Base-by-base conservation (phyloP, 2,113 vertebrate species). In the Periophthalmus modestus region DNA sequence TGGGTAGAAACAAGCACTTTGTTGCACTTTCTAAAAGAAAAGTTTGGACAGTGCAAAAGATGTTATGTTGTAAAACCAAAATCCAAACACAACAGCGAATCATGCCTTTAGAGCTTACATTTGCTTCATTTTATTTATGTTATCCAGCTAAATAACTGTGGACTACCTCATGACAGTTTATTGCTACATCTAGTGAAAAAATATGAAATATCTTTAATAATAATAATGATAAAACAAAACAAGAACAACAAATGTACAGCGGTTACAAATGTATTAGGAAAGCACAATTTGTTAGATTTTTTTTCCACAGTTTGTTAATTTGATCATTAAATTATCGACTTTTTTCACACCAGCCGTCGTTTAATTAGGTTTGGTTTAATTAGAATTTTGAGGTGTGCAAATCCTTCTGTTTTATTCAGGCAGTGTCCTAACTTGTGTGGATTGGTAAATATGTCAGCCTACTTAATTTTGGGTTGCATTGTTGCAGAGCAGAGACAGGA, bases 401-500 rank as follows among this genome's bases (percentile, higher is more conserved):
- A 62, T 62, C 24, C 14, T 34, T 19, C 58, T 34, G 13, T 34
- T 61, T 34, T 34, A 18, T 34, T 62, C 15, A 62, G 14, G 6
- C 28, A 7, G 59, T 18, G 59, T 34, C 28, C 59, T 34, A 34
- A 34, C 15, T 62, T 34, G 7, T 18, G 15, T 34, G 24, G 24
- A 34, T 62, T 62, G 34, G 24, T 79, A 69, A 78, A 52, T n/a
- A 58, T 83, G 77, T 52, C 75, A 67, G 50, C 79, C 55, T 11
- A 19, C 73, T 33, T 71, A 61, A 66, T 71, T 2, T 55, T 77
- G 24, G 24, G 36, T 59, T 74, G 63, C 75, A 61, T 71, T 75
- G 61, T 75, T 71, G 43, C 21, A 4, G 18, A 21, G 68, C 71
- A 61, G 52, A 71, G 50, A 47, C 33, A 46, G 47, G 6, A 18